Conservation (phyloP, 2,113 vertebrate species). For the Perca schrenkii region DNA sequence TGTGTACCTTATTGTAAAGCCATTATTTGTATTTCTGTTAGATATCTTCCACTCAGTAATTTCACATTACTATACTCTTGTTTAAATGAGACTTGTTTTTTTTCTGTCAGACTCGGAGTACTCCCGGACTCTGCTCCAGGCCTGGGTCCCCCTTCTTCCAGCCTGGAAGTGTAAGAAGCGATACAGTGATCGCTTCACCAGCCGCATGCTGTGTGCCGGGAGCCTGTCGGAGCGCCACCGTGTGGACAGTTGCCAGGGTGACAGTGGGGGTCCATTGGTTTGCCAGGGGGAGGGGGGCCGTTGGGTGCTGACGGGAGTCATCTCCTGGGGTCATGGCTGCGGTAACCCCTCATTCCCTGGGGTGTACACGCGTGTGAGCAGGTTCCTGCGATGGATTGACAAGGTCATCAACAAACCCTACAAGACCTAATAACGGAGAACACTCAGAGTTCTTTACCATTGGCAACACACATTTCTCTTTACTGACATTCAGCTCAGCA, state of each 20-base stretch:
- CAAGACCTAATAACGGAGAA: slow-evolving; percentile 37
- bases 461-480: not conserved
- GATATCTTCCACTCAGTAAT: not conserved
- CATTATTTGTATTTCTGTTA: not conserved
- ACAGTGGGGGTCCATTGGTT: slow-evolving; percentile 91
- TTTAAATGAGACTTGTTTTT: not conserved
- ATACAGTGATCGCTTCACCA: slow-evolving; percentile 87
- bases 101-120: slow-evolving; percentile 82
- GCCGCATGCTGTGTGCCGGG: slow-evolving; percentile 91
- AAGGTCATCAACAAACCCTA: slow-evolving; percentile 76
- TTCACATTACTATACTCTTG: not conserved
- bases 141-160: slow-evolving; percentile 88
- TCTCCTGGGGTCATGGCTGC: slow-evolving; percentile 92
- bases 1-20: too few relatives aligned
- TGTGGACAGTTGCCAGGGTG: slow-evolving; percentile 92
- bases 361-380: slow-evolving; percentile 91
- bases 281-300: slow-evolving; percentile 86
- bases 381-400: slow-evolving; percentile 89
- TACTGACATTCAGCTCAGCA: not conserved
- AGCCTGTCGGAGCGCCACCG: slow-evolving; percentile 88
- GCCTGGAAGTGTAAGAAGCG: slow-evolving; percentile 84
- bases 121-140: slow-evolving; percentile 89
- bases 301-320: slow-evolving; percentile 90
- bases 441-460: not conserved
- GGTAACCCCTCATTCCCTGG: slow-evolving; percentile 89